Evolutionary conservation across 1,140 invertebrate species (phyloP), one percentile per base, ranked within the genome.

Genomic region (Leptestheria dahalacensis): DNA sequence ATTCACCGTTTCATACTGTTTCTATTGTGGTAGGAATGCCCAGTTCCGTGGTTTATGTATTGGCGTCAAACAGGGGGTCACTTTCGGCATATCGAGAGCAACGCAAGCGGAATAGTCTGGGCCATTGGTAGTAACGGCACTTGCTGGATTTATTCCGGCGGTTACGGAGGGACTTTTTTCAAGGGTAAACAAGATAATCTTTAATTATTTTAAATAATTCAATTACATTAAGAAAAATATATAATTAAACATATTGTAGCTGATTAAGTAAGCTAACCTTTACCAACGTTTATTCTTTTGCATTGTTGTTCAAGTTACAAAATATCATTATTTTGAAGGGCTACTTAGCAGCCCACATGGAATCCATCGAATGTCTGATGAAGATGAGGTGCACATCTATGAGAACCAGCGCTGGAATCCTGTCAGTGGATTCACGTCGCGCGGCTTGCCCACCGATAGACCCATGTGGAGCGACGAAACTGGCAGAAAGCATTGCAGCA

Each of bases 11-110:
- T 9, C 6, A 41, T 41, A 41, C 6, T 41, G 15, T 41, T 41
- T 41, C 33, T 41, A 12, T 24, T 41, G n/a, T 56, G 70, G 15
- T 67, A 79, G 71, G 68, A 82, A 0, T 85, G 88, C 59, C 76
- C 87, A 23, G 80, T 83, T 46, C 79, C 83, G 52, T 76, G 79
- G 63, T 78, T 83, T 64, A 82, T 88, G 76, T 82, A 84, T 68
- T 89, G 86, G 86, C 75, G 85, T 46, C 82, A 85, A 71, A 82
- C 89, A 62, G 86, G 86, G 41, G 89, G 89, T 0, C 89, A 94
- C 74, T 77, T 93, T 48, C 76, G 80, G 55, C 77, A 80, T 65
- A 78, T 94, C 0, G 88, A 90, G 70, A 79, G 81, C 53, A 85
- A 82, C 69, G 73, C 75, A 49, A 76, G 74, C 55, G 86, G 86